phyloP scores from a whole-genome alignment of 2,797 vertebrate species.

The Pangasius macronema region DNA sequence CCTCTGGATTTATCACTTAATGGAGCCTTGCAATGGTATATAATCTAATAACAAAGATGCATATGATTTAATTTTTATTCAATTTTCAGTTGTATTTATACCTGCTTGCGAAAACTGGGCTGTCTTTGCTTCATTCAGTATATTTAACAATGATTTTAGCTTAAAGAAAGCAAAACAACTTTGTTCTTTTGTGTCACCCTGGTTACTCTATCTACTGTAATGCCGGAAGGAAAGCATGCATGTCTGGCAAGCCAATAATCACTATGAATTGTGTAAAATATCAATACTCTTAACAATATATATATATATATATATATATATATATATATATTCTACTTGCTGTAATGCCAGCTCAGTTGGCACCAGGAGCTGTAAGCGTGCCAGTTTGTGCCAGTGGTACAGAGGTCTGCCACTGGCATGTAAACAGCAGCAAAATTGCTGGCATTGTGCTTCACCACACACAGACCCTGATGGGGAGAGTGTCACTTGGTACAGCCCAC shows the following conservation, averaged over 20 bases:
- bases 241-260: background rate
- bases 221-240: background rate
- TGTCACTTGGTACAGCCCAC: constrained; percentile 14
- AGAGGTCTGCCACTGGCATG: background rate
- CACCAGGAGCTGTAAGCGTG: background rate
- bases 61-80: background rate
- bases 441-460: background rate
- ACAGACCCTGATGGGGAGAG: background rate
- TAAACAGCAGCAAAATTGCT: constrained; percentile 11
- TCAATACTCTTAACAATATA: background rate
- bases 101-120: background rate
- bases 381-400: constrained; percentile 10
- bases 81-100: background rate
- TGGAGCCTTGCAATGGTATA: background rate
- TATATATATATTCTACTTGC: background rate
- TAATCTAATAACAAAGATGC: background rate
- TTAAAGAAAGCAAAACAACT: background rate
- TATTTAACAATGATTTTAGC: background rate
- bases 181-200: background rate
- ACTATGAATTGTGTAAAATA: background rate
- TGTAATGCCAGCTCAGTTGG: background rate
- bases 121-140: background rate
- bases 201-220: background rate
- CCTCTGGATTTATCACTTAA: constrained; percentile 4
- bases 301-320: too few species aligned